A percentile compares a stretch with the other conserved stretches of the same genome.
These are phyloP conservation scores for Rhopalosiphum padi DNA, from an alignment of 1,140 invertebrate genomes.

Conservation along the genomic window DNA sequence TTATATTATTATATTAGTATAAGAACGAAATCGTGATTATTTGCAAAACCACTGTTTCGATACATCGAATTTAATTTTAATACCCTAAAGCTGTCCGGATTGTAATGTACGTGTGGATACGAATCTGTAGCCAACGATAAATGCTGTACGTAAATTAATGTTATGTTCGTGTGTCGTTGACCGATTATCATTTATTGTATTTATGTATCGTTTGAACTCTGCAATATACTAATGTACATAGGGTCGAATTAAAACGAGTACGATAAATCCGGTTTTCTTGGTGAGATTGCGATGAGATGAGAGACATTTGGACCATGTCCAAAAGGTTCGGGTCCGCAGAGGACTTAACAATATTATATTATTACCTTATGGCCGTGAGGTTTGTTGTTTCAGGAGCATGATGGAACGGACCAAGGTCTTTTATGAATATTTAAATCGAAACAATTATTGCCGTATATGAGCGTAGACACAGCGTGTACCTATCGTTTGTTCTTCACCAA, in stretches of 20 bases:
- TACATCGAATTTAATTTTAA: background rate
- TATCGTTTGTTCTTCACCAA: constrained; percentile 4
- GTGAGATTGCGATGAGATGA: background rate
- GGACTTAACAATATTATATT: background rate
- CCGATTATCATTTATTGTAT: constrained; percentile 1
- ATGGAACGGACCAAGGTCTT: background rate
- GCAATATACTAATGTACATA: background rate
- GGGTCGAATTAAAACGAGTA: background rate
- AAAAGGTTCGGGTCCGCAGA: background rate
- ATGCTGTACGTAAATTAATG: background rate
- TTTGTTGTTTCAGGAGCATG: background rate
- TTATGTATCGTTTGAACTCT: background rate
- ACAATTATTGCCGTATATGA: background rate
- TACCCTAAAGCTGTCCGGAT: too few species aligned
- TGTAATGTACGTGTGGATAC: background rate
- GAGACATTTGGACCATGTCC: background rate
- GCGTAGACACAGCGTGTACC: too few species aligned
- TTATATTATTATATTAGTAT: background rate
- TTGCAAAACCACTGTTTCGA: background rate
- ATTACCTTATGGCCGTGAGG: background rate
- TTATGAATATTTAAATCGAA: background rate
- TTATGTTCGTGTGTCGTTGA: background rate
- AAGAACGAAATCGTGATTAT: background rate
- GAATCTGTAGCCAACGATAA: background rate
- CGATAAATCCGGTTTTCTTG: background rate